Conservation (phyloP, 2,888 invertebrate genomes). For the Phortica magna region DNA sequence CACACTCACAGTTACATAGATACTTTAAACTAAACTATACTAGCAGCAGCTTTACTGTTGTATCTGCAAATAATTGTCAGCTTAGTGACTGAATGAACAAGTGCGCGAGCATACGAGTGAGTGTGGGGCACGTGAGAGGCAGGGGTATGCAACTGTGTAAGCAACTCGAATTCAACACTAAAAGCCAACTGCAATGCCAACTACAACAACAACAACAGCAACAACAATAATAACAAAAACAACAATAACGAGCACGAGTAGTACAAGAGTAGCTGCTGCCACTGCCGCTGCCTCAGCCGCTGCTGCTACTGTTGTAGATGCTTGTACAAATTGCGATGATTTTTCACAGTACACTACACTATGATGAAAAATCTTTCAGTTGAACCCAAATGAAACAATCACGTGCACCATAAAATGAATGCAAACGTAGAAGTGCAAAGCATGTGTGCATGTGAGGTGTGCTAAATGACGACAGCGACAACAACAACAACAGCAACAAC, state of each 20-base stretch:
- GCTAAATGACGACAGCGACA: background rate
- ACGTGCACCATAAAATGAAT: slow-evolving; percentile 71
- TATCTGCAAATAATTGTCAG: slow-evolving; percentile 74
- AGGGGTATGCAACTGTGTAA: slow-evolving; percentile 33
- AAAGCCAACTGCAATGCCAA: slow-evolving; percentile 30
- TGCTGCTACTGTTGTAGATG: background rate
- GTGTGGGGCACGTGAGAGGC: slow-evolving; percentile 44
- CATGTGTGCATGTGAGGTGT: background rate
- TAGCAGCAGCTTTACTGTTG: slow-evolving; percentile 33
- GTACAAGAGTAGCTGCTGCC: slow-evolving; percentile 18
- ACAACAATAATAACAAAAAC: slow-evolving; percentile 32
- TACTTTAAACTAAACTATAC: background rate
- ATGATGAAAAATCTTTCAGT: slow-evolving; percentile 54
- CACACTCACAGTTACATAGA: slow-evolving; percentile 3
- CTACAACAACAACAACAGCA: slow-evolving; percentile 39
- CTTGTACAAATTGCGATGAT: slow-evolving; percentile 3
- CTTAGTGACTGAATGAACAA: slow-evolving; percentile 61
- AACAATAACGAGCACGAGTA: slow-evolving; percentile 38
- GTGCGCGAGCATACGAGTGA: background rate
- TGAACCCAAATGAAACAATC: slow-evolving; percentile 68
- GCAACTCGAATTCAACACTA: slow-evolving; percentile 43
- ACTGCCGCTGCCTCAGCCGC: background rate
- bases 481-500: background rate
- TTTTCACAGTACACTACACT: slow-evolving; percentile 27
- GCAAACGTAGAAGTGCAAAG: slow-evolving; percentile 55